Evolutionary conservation across 2,888 invertebrate species (phyloP), one percentile per base, ranked within the genome.

Genomic region (Athalia circularis): DNA sequence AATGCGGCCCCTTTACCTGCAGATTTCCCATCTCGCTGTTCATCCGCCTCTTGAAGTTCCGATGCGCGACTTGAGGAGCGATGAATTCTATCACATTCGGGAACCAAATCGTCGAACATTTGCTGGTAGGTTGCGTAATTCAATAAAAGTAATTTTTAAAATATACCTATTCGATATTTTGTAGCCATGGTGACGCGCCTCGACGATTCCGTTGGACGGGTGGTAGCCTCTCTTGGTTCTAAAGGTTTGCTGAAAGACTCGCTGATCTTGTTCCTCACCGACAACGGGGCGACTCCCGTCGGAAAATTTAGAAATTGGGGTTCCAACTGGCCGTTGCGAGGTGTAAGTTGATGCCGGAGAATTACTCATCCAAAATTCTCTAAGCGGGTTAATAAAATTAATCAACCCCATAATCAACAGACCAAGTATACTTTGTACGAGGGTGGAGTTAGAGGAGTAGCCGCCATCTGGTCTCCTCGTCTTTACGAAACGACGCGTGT

Each of bases 21-120:
- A 96, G 90, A 87, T 98, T 75, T 94, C 95, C 0, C 97, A 97
- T 89, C 92, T 95, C 72, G 97, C 97, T 0, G 95, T 96, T 0
- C 98, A 98, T 88, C 93, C 95, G 0, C 96, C 93, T 2, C 91
- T 93, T 0, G 94, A 94, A 72, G 93, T 94, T 9, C 92, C 93
- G 0, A 89, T 95, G 67, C 95, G 96, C 85, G 95, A 94, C 0
- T 95, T 96, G 2, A 80, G 80, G 50, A 76, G 82, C 0, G 93
- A 93, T 52, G 93, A 94, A 77, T 93, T 93, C 67, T 92, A 95
- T 79, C 95, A 96, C 91, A 92, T 93, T 13, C 91, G 92, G 43
- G 94, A 95, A 83, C 91, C 93, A 0, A 93, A 94, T 83, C 92
- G 97, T 80, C 92, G 95, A 82, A 93, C 93, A 68, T 96, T 94